phyloP scores from a whole-genome alignment of 2,888 invertebrate species.

The Scaptomyza polygonia region DNA sequence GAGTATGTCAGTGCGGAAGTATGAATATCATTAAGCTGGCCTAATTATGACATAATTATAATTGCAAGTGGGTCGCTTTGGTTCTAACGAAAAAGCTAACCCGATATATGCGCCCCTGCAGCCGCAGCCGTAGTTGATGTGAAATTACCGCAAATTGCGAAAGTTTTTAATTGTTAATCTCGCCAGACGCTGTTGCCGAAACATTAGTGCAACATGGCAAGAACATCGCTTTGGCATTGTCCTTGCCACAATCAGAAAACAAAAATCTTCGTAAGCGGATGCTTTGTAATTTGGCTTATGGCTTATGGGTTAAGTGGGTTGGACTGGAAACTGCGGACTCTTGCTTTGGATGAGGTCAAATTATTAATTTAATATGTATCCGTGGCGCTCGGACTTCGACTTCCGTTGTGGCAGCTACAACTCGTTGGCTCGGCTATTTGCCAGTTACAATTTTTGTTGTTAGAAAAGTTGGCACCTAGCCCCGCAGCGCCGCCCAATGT shows the following conservation, averaged over 20 bases:
- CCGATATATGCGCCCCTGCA: slow-evolving; percentile 8
- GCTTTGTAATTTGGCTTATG: slow-evolving; percentile 64
- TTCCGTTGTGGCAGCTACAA: slow-evolving; percentile 62
- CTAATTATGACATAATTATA: slow-evolving; percentile 51
- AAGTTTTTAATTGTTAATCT: slow-evolving; percentile 82
- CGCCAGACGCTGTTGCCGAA: slow-evolving; percentile 52
- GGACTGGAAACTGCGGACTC: not conserved
- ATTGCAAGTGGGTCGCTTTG: slow-evolving; percentile 34
- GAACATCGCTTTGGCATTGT: slow-evolving; percentile 48
- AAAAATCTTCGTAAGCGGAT: slow-evolving; percentile 73
- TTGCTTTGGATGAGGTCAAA: slow-evolving; percentile 66
- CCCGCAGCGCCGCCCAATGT: slow-evolving; percentile 20
- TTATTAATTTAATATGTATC: slow-evolving; percentile 81
- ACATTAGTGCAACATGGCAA: slow-evolving; percentile 76
- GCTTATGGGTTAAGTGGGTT: slow-evolving; percentile 42
- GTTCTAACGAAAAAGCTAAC: slow-evolving; percentile 4
- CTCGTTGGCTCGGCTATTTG: slow-evolving; percentile 40
- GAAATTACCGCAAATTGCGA: slow-evolving; percentile 77
- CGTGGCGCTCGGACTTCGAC: slow-evolving; percentile 63
- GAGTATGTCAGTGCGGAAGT: not conserved
- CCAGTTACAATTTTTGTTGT: slow-evolving; percentile 46
- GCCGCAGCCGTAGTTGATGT: slow-evolving; percentile 50
- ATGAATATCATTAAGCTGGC: slow-evolving; percentile 14
- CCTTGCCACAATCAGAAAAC: slow-evolving; percentile 75
- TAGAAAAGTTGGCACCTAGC: slow-evolving; percentile 54